Percentiles rank a stretch among this genome's conserved stretches.
Conservation (phyloP, 2,113 vertebrate species). For the Macroglossus sobrinus region DNA sequence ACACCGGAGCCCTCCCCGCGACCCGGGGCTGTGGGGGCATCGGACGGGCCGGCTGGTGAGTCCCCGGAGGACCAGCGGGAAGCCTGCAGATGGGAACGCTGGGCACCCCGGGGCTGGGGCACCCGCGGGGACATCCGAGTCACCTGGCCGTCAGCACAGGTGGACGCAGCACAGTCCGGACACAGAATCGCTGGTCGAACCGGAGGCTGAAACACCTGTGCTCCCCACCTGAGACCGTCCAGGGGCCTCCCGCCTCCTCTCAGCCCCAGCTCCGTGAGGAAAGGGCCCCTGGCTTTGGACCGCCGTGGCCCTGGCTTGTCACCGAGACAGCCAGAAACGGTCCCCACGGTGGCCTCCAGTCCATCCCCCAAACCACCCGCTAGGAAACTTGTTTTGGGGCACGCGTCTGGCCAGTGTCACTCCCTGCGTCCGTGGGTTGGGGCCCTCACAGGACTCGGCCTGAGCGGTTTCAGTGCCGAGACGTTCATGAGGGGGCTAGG, state of each 20-base stretch:
- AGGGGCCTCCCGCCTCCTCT: background rate
- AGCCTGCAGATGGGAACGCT: background rate
- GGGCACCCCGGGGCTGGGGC: too few species aligned
- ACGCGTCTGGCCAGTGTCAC: too few species aligned
- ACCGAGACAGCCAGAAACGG: accelerated
- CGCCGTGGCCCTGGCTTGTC: background rate
- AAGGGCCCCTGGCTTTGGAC: background rate
- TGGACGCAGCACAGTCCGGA: background rate
- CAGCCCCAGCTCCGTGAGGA: background rate
- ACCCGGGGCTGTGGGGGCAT: background rate
- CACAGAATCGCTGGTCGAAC: accelerated
- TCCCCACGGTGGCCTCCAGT: accelerated
- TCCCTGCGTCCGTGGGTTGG: too few species aligned
- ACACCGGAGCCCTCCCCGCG: background rate
- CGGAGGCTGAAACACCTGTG: too few species aligned
- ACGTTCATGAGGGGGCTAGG: background rate
- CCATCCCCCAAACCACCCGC: background rate
- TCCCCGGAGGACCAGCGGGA: background rate
- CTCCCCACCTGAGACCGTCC: too few species aligned
- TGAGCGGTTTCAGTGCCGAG: too few species aligned
- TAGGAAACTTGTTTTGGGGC: background rate
- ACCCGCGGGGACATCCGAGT: background rate
- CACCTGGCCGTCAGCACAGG: too few species aligned
- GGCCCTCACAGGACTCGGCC: background rate
- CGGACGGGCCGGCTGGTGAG: background rate